Evolutionary conservation across 2,113 vertebrate genomes (phyloP), one percentile per base, ranked within the genome.

Genomic region (Vanacampus margaritifer): DNA sequence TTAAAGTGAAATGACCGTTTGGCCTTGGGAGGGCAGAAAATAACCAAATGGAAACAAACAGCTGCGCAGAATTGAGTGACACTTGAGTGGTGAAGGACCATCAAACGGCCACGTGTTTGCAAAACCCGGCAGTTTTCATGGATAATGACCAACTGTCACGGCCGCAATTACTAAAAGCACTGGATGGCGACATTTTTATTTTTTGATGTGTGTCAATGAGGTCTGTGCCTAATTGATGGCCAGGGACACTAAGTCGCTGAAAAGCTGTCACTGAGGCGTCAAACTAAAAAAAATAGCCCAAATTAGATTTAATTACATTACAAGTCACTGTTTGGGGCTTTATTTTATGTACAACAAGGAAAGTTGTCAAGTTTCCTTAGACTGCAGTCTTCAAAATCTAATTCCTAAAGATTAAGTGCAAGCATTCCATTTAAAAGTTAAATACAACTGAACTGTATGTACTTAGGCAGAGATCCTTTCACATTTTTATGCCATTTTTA

Each of bases 91-190:
- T 87, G 82, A 90, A 92, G 84, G 83, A 85, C 88, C 82, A 91
- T 81, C 85, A 83, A 92, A 91, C 82, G 90, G 70, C 51, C 63
- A 89, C 87, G 78, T 79, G 85, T 91, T 92, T 89, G 76, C 86
- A 93, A 94, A 93, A 90, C 89, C 82, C 65, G 85, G 87, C 58
- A 86, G 76, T 92, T 94, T 93, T 92, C 90, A 91, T 85, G 90
- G 87, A 88, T 92, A 94, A 93, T 94, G 93, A 94, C 81, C 92
- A 94, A 88, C 91, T 93, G 90, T 91, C 79, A 86, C 89, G 90
- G 90, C 90, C 71, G 76, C 84, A 93, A 92, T 93, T 94, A 93
- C 89, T 75, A 65, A 91, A 91, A 92, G 81, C 76, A 43, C 78
- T 81, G 75, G 79, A 89, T 88, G 88, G 90, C 84, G 91, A 88